A percentile compares a stretch with the other conserved stretches of the same genome.
Conservation (phyloP, 2,888 invertebrate genomes). For the Apodemia mormo region DNA sequence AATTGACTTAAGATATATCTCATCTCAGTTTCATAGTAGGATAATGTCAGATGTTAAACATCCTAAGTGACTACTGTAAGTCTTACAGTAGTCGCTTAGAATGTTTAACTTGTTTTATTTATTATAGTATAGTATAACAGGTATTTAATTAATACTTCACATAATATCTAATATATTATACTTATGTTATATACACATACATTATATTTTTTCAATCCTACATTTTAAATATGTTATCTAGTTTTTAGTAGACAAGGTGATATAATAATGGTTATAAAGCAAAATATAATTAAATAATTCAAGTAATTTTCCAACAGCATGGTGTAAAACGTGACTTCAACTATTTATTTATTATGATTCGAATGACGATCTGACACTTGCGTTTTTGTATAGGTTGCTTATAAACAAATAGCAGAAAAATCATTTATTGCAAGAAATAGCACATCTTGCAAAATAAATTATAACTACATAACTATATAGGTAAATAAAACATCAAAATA, state of each 20-base stretch:
- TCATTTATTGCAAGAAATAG: background rate
- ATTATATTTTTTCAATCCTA: too few species aligned
- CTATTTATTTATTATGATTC: slow-evolving; percentile 64
- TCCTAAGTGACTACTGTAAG: too few species aligned
- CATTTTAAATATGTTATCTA: too few species aligned
- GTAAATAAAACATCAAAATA: slow-evolving; percentile 22
- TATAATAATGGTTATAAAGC: background rate
- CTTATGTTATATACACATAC: too few species aligned
- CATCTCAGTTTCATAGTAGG: too few species aligned
- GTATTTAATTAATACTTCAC: too few species aligned
- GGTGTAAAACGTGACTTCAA: slow-evolving; percentile 71
- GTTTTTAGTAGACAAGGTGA: background rate
- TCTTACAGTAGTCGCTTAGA: too few species aligned
- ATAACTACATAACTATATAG: background rate
- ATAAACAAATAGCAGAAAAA: background rate
- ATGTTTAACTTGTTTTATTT: too few species aligned
- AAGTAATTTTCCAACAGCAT: slow-evolving; percentile 47
- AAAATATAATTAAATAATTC: slow-evolving; percentile 17
- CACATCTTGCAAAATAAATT: background rate
- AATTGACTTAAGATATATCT: too few species aligned
- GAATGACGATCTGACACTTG: slow-evolving; percentile 44
- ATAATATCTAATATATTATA: too few species aligned
- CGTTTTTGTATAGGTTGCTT: slow-evolving; percentile 56
- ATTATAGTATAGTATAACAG: too few species aligned
- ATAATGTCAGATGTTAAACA: too few species aligned